A percentile compares a stretch with the other conserved stretches of the same genome.
phyloP scores from a whole-genome alignment of 2,797 vertebrate species.

The Schizothorax lantsangensis region DNA sequence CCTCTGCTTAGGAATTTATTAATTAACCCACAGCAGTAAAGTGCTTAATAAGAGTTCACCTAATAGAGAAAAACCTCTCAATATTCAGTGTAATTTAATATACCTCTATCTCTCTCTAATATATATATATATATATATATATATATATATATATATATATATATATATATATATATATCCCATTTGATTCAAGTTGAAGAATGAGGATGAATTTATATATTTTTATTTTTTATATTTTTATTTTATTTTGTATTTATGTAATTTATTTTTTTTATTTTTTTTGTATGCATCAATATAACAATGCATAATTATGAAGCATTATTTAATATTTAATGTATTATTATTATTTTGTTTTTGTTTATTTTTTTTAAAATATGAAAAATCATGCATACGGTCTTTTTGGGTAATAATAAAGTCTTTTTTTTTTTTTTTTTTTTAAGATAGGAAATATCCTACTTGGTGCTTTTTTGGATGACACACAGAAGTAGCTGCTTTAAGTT shows the following conservation, averaged over 20 bases:
- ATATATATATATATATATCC: too few relatives aligned
- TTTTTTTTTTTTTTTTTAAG: background rate
- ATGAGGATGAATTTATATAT: background rate
- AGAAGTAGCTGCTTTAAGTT: background rate
- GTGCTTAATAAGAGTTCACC: conserved; percentile 14
- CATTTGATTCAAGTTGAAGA: too few relatives aligned
- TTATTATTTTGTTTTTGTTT: too few relatives aligned
- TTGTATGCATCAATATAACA: too few relatives aligned
- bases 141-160: too few relatives aligned
- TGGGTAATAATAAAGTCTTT: background rate
- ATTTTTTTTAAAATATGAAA: too few relatives aligned
- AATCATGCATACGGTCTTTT: too few relatives aligned
- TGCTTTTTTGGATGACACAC: background rate
- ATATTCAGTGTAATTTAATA: background rate
- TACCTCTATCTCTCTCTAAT: background rate
- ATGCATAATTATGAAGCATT: too few relatives aligned
- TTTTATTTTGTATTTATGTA: background rate
- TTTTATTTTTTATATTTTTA: background rate
- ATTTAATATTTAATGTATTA: too few relatives aligned
- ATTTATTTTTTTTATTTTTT: background rate
- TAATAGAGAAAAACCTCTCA: background rate
- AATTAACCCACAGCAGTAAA: background rate
- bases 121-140: too few relatives aligned
- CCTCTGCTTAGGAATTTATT: conserved; percentile 9
- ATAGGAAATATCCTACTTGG: background rate